A percentile compares a stretch with the other conserved stretches of the same genome.
phyloP scores from a whole-genome alignment of 2,888 invertebrate species.

The Strigamia maritima region DNA sequence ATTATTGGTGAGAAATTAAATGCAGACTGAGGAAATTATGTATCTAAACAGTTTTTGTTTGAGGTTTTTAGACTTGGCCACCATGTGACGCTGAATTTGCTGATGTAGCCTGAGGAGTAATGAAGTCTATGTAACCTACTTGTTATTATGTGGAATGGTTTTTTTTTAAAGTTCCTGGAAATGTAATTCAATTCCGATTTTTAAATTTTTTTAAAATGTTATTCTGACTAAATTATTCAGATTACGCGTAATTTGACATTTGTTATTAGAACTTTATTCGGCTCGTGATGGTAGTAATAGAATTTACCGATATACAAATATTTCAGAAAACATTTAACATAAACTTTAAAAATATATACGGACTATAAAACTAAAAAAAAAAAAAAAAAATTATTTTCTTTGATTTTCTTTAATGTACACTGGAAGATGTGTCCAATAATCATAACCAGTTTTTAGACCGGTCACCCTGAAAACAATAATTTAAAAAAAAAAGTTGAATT shows the following conservation, averaged over 20 bases:
- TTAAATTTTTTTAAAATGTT: not conserved
- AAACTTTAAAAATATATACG: no score
- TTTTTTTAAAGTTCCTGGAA: not conserved
- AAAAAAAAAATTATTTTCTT: not conserved
- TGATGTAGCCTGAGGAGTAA: not conserved
- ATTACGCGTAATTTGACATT: not conserved
- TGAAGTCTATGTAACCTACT: not conserved
- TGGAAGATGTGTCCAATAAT: slow-evolving; percentile 4
- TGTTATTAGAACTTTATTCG: not conserved
- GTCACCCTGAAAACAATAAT: not conserved
- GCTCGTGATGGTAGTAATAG: not conserved
- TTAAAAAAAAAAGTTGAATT: not conserved
- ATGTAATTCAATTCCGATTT: not conserved
- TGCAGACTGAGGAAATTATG: not conserved
- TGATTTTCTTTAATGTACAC: not conserved
- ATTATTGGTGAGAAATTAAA: not conserved
- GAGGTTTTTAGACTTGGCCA: not conserved
- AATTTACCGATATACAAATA: no score
- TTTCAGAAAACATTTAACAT: no score
- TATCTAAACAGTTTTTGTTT: not conserved
- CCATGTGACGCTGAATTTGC: not conserved
- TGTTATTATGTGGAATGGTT: not conserved
- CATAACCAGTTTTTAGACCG: slow-evolving; percentile 20
- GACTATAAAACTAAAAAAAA: not conserved
- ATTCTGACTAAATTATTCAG: no score